These are phyloP conservation scores for Epinephelus malabaricus DNA, from an alignment of 2,797 vertebrate genomes.

Conservation along the genomic window DNA sequence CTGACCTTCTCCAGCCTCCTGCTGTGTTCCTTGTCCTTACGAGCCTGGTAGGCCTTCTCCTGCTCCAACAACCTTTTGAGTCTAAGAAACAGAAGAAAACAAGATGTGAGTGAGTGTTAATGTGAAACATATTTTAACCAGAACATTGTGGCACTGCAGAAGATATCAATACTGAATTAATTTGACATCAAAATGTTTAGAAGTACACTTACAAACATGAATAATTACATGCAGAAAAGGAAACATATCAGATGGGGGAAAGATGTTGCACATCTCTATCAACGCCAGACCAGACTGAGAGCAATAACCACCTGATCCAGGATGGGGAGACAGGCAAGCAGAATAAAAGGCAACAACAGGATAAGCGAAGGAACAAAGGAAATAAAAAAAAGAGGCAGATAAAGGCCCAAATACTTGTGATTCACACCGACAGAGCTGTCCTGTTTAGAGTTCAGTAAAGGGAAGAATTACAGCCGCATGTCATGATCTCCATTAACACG, in stretches of 20 bases:
- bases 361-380: conserved; percentile 53
- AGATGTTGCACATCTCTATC: background rate
- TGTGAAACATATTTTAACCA: background rate
- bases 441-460: background rate
- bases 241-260: background rate
- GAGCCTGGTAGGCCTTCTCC: conserved; percentile 94
- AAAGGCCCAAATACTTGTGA: conserved; percentile 48
- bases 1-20: conserved; percentile 91
- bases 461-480: background rate
- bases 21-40: conserved; percentile 93
- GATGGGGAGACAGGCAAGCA: background rate
- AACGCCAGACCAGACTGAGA: background rate
- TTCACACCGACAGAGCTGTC: conserved; percentile 17
- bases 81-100: conserved; percentile 76
- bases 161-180: conserved; percentile 5
- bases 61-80: conserved; percentile 96
- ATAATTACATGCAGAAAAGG: background rate
- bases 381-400: conserved; percentile 23
- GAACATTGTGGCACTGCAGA: background rate
- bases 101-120: background rate
- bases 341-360: conserved; percentile 43
- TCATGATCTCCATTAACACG: background rate
- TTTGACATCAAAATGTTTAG: conserved; percentile 6
- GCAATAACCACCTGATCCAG: conserved; percentile 1
- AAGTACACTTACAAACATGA: background rate